A percentile compares a stretch with the other conserved stretches of the same genome.
These are phyloP conservation scores for Pangasianodon hypophthalmus DNA, from an alignment of 2,113 vertebrate genomes.

Conservation along the genomic window DNA sequence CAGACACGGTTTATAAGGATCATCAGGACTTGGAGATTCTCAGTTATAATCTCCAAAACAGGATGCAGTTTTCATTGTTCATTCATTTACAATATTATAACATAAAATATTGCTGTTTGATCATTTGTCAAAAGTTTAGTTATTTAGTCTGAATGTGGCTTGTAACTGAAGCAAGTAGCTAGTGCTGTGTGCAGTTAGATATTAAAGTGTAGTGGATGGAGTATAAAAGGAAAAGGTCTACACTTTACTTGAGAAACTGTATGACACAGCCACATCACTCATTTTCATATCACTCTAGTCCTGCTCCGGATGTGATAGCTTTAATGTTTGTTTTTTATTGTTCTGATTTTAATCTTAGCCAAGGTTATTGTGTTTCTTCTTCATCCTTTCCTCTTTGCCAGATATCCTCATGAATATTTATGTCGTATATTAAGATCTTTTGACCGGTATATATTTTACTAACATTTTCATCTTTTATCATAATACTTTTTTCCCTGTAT, in stretches of 20 bases:
- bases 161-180: neutral
- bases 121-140: neutral
- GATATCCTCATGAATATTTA: neutral
- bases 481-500: neutral
- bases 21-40: neutral
- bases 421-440: neutral
- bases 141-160: neutral
- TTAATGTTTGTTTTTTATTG: neutral
- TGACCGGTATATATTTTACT: neutral
- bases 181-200: neutral
- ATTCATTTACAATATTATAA: neutral
- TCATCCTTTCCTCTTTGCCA: neutral
- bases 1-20: neutral
- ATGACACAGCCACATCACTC: neutral
- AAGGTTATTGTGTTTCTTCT: neutral
- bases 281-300: neutral
- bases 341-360: slow-evolving; percentile 6
- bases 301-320: neutral
- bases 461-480: neutral
- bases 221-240: neutral
- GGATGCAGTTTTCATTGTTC: neutral
- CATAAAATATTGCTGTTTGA: neutral
- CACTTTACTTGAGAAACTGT: neutral
- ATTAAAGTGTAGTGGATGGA: neutral
- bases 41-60: neutral